phyloP scores from a whole-genome alignment of 2,888 invertebrate genomes.

The Bhutanitis thaidina region DNA sequence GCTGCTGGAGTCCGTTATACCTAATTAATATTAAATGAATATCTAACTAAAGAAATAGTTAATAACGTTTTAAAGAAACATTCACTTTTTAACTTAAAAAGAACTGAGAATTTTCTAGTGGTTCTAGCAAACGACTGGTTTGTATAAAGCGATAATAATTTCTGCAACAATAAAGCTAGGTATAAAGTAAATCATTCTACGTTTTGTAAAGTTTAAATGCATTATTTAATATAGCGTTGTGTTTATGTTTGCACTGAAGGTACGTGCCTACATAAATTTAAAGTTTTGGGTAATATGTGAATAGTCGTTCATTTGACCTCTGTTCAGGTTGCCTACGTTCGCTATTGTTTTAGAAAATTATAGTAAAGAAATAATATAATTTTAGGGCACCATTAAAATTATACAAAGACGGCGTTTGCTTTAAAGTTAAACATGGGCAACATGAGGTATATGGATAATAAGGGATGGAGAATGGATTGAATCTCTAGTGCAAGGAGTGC shows the following conservation, averaged over 20 bases:
- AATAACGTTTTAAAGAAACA: no score
- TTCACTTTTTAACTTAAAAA: background rate
- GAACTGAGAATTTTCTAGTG: background rate
- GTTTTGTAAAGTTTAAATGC: conserved; percentile 13
- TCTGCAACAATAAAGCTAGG: conserved; percentile 3
- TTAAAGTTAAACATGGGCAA: no score
- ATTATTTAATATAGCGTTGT: conserved; percentile 12
- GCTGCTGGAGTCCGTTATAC: conserved; percentile 10
- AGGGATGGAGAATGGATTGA: no score
- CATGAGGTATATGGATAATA: no score
- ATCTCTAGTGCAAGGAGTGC: no score
- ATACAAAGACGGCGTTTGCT: no score
- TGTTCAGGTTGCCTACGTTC: no score
- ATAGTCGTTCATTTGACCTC: conserved; percentile 8
- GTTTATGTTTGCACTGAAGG: conserved; percentile 4
- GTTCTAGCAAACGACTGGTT: conserved; percentile 2
- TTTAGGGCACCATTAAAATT: no score
- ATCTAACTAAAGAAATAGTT: background rate
- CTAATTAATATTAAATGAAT: conserved; percentile 1
- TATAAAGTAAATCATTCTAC: conserved; percentile 10
- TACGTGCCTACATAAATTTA: conserved; percentile 8
- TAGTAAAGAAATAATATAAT: no score
- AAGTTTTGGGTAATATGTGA: conserved; percentile 11
- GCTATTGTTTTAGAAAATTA: no score
- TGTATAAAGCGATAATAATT: conserved; percentile 11